Conservation (phyloP, 2,888 invertebrate genomes). For the Kuschelorhynchus macadamiae region DNA sequence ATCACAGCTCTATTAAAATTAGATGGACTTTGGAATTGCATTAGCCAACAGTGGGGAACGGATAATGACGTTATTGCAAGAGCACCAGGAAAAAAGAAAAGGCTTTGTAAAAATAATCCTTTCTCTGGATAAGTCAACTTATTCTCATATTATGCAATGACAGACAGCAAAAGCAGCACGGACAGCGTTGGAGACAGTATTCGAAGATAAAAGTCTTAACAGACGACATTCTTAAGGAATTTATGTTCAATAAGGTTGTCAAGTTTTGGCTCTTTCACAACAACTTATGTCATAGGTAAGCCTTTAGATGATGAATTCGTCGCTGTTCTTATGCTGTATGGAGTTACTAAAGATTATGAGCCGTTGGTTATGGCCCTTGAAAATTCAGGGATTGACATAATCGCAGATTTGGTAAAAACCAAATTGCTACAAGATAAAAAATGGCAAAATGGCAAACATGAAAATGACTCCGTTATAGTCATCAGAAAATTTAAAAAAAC, state of each 20-base stretch:
- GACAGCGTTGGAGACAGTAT: too few species aligned
- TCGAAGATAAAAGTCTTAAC: too few species aligned
- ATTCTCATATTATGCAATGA: background rate
- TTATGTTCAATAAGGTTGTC: too few species aligned
- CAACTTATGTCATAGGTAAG: too few species aligned
- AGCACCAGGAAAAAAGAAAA: background rate
- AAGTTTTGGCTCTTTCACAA: too few species aligned
- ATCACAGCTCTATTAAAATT: too few species aligned
- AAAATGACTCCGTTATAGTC: constrained; percentile 13
- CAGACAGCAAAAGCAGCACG: background rate
- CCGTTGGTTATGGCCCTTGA: constrained; percentile 29
- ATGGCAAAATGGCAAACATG: constrained; percentile 3
- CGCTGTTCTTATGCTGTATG: constrained; percentile 48
- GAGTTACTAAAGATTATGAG: constrained; percentile 19
- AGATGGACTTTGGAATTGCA: too few species aligned
- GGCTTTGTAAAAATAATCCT: constrained; percentile 11
- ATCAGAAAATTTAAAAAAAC: constrained; percentile 14
- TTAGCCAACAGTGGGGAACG: too few species aligned
- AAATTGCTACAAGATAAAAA: constrained; percentile 43
- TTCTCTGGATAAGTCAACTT: background rate
- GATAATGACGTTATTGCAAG: too few species aligned
- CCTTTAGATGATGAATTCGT: constrained; percentile 47
- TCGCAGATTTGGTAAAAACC: constrained; percentile 43
- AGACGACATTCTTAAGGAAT: too few species aligned
- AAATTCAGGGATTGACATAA: constrained; percentile 37